Evolutionary conservation across 2,888 invertebrate species (phyloP), one percentile per base, ranked within the genome.

Genomic region (Liposcelis brunnea): DNA sequence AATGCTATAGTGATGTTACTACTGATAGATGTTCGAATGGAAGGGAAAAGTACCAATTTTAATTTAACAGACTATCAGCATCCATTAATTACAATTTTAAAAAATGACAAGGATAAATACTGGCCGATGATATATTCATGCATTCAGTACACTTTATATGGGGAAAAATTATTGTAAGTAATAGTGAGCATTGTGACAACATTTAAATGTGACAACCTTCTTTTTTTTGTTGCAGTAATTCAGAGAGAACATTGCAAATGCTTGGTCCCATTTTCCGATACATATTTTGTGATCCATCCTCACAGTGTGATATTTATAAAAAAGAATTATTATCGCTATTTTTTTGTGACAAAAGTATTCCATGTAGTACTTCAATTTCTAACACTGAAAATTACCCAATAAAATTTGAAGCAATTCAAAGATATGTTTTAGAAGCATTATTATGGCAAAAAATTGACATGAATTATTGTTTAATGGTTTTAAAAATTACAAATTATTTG

Each of bases 1-100:
- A n/a, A 7, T n/a, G 11, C 19, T 5, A 19, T 40, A 15, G 40
- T 7, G 19, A 14, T 6, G 10, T 21, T 40, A n/a, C 19, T 40
- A 5, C 7, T 40, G 6, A n/a, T 18, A 18, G 40, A 18, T 6
- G 19, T 21, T 18, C 21, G 10, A 11, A 7, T 5, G 4, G 19
- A 14, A 18, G 19, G 19, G 21, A 14, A 18, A 19, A 21, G 10
- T 21, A 7, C n/a, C n/a, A n/a, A n/a, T 19, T 40, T 15, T 18
- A 19, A 40, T 21, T 15, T 40, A 7, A 19, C 19, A 18, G 40
- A 40, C n/a, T 21, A 6, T 7, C 40, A 16, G 6, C 40, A 40
- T 40, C 40, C 40, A 6, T 16, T 40, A 6, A 19, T 40, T 19
- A 18, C 40, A 12, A 40, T 19, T 18, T 19, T 40, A 40, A 40